phyloP scores from a whole-genome alignment of 2,888 invertebrate genomes.

The Petrolisthes cinctipes region DNA sequence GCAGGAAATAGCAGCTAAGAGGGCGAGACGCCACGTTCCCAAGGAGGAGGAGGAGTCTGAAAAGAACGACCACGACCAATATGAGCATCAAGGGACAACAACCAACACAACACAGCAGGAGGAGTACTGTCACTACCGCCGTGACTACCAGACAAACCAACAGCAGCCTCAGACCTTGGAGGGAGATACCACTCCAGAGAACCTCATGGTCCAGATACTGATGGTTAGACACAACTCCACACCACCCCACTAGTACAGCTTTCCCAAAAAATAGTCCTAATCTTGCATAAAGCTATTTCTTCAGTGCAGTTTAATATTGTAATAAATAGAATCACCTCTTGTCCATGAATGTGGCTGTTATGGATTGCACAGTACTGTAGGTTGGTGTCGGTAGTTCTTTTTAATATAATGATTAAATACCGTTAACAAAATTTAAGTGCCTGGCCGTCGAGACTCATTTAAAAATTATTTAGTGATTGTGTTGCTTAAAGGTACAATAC shows the following conservation, averaged over 20 bases:
- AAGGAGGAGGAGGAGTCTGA: slow-evolving; percentile 10
- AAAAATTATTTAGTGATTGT: too few species aligned
- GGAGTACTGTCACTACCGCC: slow-evolving; percentile 32
- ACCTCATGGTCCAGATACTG: slow-evolving; percentile 44
- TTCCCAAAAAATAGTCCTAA: slow-evolving; percentile 1
- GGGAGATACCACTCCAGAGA: slow-evolving; percentile 40
- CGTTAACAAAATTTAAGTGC: too few species aligned
- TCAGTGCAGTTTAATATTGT: not conserved
- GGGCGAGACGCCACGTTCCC: not conserved
- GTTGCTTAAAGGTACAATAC: too few species aligned
- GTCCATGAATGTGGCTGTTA: too few species aligned
- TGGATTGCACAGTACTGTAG: too few species aligned
- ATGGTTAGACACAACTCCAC: slow-evolving; percentile 31
- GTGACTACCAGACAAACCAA: slow-evolving; percentile 11
- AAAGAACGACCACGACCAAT: slow-evolving; percentile 17
- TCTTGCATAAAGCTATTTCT: not conserved
- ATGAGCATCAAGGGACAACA: slow-evolving; percentile 13
- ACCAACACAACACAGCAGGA: slow-evolving; percentile 5
- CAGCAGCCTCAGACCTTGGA: slow-evolving; percentile 18
- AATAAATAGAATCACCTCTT: not conserved
- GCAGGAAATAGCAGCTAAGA: not conserved
- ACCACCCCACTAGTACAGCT: not conserved
- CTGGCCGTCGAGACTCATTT: too few species aligned
- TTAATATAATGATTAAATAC: too few species aligned
- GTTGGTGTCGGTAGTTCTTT: too few species aligned